These are phyloP conservation scores for Aurelia sp. DNA, from an alignment of 30 jellyfish, hydroid and myxozoan species.

Conservation along the genomic window DNA sequence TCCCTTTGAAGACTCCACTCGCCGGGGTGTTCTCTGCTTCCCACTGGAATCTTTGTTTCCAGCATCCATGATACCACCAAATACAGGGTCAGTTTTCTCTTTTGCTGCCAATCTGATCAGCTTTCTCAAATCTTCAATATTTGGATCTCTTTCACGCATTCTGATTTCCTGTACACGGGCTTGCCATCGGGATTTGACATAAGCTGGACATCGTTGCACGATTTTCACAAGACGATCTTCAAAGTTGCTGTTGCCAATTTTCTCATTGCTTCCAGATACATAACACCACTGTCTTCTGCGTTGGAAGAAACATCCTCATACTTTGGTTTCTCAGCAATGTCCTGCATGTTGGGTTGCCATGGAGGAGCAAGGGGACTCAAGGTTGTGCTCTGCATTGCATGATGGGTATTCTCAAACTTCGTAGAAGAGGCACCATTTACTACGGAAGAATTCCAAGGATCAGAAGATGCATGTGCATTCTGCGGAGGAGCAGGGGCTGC, in stretches of 20 bases:
- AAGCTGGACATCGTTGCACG: slow-evolving; percentile 41
- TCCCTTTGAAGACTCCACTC: no score
- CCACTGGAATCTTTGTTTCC: no score
- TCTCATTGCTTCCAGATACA: slow-evolving; percentile 3
- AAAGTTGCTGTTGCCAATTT: no score
- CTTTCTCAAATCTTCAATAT: slow-evolving; percentile 25
- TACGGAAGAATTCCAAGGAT: slow-evolving; percentile 2
- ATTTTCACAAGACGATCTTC: slow-evolving; percentile 48
- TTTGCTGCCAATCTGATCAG: no score
- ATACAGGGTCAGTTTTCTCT: no score
- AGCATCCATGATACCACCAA: no score
- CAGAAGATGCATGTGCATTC: slow-evolving; percentile 4
- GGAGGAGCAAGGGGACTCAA: slow-evolving; percentile 46
- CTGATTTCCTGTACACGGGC: slow-evolving; percentile 29
- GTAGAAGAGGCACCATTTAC: not conserved
- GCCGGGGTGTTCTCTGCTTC: no score
- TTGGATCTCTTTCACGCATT: slow-evolving; percentile 33
- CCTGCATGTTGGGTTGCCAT: slow-evolving; percentile 23
- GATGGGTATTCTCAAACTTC: slow-evolving; percentile 26
- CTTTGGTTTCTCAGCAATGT: not conserved
- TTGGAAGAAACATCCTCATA: slow-evolving; percentile 13
- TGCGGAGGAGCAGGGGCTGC: slow-evolving; percentile 39
- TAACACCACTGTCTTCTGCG: slow-evolving; percentile 27
- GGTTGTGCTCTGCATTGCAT: not conserved
- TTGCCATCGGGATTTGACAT: slow-evolving; percentile 49